phyloP scores from a whole-genome alignment of 2,888 invertebrate genomes.

The Himalopsyche kuldschensis region DNA sequence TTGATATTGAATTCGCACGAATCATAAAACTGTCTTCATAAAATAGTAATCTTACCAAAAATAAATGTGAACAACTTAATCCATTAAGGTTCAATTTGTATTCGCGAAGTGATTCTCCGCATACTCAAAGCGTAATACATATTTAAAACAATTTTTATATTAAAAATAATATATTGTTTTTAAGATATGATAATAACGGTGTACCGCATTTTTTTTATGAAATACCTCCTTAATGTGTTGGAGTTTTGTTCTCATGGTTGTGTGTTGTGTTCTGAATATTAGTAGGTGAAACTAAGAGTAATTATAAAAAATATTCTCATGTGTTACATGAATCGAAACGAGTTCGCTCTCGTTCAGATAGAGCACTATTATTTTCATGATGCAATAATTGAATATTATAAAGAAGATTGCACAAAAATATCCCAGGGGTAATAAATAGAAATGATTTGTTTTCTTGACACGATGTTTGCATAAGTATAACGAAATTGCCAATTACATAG shows the following conservation, averaged over 20 bases:
- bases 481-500: not conserved
- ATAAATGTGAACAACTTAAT: no score
- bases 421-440: not conserved
- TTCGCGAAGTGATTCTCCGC: no score
- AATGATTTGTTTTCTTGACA: not conserved
- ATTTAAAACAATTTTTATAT: no score
- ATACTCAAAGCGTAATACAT: no score
- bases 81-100: no score
- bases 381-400: constrained; percentile 4
- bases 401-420: not conserved
- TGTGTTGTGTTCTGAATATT: not conserved
- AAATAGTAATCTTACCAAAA: no score
- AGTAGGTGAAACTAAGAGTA: constrained; percentile 3
- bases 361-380: not conserved
- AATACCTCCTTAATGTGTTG: not conserved
- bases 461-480: not conserved
- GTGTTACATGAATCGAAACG: not conserved
- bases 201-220: not conserved
- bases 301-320: constrained; percentile 7
- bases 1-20: no score
- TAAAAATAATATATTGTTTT: no score
- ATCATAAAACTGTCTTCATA: no score
- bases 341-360: not conserved
- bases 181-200: no score
- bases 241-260: not conserved